Base-by-base conservation (phyloP, 92 coral and sea anemone species). In the Siderastrea siderea region DNA sequence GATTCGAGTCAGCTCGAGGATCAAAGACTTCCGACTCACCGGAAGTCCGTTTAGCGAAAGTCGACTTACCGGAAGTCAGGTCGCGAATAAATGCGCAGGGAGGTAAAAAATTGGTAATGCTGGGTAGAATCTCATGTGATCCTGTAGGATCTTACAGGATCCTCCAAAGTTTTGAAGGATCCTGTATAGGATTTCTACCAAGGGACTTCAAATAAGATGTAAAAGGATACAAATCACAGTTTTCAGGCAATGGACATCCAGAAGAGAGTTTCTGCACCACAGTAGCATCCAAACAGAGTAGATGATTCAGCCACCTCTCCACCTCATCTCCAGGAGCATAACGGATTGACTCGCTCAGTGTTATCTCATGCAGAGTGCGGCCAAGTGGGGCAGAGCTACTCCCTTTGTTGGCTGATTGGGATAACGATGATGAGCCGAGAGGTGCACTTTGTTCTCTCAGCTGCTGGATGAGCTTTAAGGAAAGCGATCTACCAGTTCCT, bases 211-310 rank as follows among this genome's bases (percentile, higher is more conserved):
- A 57, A 57, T 46, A 10, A 17, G 3, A 71, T 5, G 47, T 9
- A 11, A 65, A 69, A 95, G 95, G 99, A 97, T 97, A 97, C 99
- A 97, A 87, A 17, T 97, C 99, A 87, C 99, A 97, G 54, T 89
- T 91, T 64, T 97, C 98, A 59, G 99, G 99, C 79, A 97, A 78
- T 45, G 99, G 99, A 51, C 99, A 97, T 15, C 99, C 99, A 11
- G 94, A 85, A 17, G 92, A 85, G 5, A 94, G 83, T 67, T 75
- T 91, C 46, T 91, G 96, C 66, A 95, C 98, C 16, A 97, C 94
- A 62, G 99, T 97, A 7, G 98, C 99, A 76, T 97, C 99, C 86
- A 97, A 89, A 76, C 99, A 97, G 63, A 97, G 82, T 4, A 97
- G 88, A 2, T 87, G 86, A 79, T 97, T 97, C 7, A 97, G 53